A percentile compares a stretch with the other conserved stretches of the same genome.
phyloP scores from a whole-genome alignment of 1,140 invertebrate genomes.

The Sipha flava region DNA sequence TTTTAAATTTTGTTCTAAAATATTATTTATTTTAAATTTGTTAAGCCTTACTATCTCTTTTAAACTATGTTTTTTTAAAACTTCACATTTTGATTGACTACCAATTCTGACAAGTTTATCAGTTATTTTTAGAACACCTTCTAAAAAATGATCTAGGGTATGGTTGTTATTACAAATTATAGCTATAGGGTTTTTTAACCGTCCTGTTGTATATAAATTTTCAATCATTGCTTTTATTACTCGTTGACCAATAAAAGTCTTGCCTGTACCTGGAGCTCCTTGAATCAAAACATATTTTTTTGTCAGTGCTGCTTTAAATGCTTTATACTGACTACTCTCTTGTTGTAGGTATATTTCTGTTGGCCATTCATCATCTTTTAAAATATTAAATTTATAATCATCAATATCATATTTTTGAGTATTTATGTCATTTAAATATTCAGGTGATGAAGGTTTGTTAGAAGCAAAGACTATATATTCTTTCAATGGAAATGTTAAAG shows the following conservation, averaged over 20 bases:
- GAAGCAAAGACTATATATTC: constrained; percentile 52
- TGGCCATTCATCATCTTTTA: constrained; percentile 44
- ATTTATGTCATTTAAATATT: constrained; percentile 1
- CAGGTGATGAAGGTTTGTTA: not conserved
- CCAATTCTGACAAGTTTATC: constrained; percentile 62
- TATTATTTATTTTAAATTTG: not conserved
- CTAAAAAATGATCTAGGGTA: constrained; percentile 80
- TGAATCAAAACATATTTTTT: constrained; percentile 64
- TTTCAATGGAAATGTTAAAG: constrained; percentile 52
- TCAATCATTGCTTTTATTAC: constrained; percentile 52
- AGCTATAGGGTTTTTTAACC: constrained; percentile 51
- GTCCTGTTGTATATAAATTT: not conserved
- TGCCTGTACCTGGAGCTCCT: constrained; percentile 68
- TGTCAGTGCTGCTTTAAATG: constrained; percentile 51
- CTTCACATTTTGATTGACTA: constrained; percentile 53
- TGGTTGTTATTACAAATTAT: constrained; percentile 81
- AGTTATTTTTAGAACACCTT: constrained; percentile 54
- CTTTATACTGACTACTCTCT: constrained; percentile 51
- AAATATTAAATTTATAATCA: constrained; percentile 36
- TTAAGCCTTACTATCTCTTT: constrained; percentile 16
- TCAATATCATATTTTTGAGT: constrained; percentile 13
- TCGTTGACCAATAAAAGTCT: constrained; percentile 62
- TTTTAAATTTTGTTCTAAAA: constrained; percentile 1
- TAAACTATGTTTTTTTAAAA: constrained; percentile 27
- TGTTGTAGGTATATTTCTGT: constrained; percentile 43